These are phyloP conservation scores for Druon quercuslanigerum DNA, from an alignment of 1,140 invertebrate genomes.

Conservation along the genomic window DNA sequence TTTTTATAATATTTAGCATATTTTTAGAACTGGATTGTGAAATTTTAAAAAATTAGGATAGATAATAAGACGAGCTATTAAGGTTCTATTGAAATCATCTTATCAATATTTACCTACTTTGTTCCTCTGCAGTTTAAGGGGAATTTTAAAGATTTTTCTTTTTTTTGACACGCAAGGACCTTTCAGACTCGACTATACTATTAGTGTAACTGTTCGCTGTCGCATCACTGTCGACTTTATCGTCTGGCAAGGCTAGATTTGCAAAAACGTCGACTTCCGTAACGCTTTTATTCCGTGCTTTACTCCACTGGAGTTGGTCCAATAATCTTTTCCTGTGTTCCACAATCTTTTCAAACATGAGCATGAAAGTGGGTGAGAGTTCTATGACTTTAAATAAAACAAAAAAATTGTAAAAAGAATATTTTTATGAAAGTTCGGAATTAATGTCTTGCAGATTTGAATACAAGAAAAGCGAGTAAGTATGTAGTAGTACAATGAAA, in stretches of 20 bases:
- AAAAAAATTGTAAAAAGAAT: not conserved
- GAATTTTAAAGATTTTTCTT: not conserved
- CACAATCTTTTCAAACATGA: not conserved
- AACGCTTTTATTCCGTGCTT: constrained; percentile 12
- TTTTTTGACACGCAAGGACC: not conserved
- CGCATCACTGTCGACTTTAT: constrained; percentile 20
- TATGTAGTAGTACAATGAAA: no score
- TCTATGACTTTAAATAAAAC: not conserved
- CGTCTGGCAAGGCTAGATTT: constrained; percentile 15
- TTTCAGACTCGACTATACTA: not conserved
- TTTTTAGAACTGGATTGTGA: no score
- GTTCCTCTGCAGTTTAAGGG: not conserved
- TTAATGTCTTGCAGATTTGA: no score
- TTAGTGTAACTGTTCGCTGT: constrained; percentile 14
- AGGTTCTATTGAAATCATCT: no score
- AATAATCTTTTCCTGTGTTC: constrained; percentile 7
- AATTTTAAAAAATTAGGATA: no score
- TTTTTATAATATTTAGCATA: no score
- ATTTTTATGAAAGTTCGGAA: not conserved
- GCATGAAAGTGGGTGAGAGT: not conserved
- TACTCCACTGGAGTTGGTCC: constrained; percentile 22
- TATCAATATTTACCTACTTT: no score
- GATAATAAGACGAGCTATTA: no score
- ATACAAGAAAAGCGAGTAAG: no score
- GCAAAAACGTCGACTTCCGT: constrained; percentile 6